Percentiles rank a stretch among this genome's conserved stretches.
These are phyloP conservation scores for Conus betulinus DNA, from an alignment of 1,140 invertebrate genomes.

Conservation along the genomic window DNA sequence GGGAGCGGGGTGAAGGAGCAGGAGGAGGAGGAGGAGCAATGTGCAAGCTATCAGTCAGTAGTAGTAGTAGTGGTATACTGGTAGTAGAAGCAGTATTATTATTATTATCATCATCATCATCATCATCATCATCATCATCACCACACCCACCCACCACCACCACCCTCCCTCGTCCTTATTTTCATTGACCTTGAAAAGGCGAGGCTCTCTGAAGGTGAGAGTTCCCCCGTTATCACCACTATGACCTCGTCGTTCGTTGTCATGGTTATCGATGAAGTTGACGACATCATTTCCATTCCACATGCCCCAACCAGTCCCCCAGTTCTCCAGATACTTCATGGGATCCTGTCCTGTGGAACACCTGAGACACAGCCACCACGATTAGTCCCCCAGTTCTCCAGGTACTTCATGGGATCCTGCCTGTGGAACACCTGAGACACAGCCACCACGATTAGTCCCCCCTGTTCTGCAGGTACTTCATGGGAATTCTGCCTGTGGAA, in stretches of 20 bases:
- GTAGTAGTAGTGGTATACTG: too few relatives aligned
- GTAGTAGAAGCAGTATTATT: not conserved
- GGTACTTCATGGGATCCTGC: conserved; percentile 64
- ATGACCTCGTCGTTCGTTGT: conserved; percentile 76
- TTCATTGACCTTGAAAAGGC: not conserved
- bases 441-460: too few relatives aligned
- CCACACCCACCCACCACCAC: too few relatives aligned
- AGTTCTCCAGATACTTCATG: conserved; percentile 67
- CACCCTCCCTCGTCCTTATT: not conserved
- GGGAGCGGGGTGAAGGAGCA: too few relatives aligned
- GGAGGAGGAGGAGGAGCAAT: too few relatives aligned
- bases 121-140: too few relatives aligned
- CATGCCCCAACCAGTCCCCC: conserved; percentile 71
- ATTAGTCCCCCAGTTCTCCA: conserved; percentile 65
- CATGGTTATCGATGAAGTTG: conserved; percentile 77
- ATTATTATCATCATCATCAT: not conserved
- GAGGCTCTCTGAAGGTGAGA: not conserved
- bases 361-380: conserved; percentile 63
- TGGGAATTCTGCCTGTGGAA: too few relatives aligned
- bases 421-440: conserved; percentile 33
- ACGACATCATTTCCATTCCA: conserved; percentile 70
- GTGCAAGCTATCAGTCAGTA: too few relatives aligned
- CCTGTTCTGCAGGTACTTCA: too few relatives aligned
- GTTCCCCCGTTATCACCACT: conserved; percentile 35
- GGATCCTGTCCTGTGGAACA: conserved; percentile 54